phyloP scores from a whole-genome alignment of 2,113 vertebrate genomes.

The Anolis carolinensis region DNA sequence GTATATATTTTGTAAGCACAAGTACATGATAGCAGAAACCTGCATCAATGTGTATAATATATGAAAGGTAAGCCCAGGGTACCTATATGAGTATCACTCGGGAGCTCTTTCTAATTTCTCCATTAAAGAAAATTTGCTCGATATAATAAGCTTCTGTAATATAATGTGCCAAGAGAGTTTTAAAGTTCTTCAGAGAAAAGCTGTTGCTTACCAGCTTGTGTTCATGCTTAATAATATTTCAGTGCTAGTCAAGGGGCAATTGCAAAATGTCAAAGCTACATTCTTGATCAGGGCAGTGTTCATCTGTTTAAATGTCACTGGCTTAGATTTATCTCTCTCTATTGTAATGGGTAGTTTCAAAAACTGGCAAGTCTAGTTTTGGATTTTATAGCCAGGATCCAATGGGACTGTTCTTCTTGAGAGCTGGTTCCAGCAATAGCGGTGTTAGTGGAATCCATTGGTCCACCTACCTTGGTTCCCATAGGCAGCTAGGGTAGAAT shows the following conservation, averaged over 20 bases:
- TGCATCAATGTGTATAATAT: too few relatives aligned
- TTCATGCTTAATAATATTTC: not conserved
- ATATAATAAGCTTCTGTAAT: not conserved
- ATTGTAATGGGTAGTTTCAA: not conserved
- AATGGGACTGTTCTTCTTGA: too few relatives aligned
- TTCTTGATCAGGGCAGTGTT: not conserved
- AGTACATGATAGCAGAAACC: too few relatives aligned
- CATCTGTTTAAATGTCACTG: conserved; percentile 19
- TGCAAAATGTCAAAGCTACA: conserved; percentile 7
- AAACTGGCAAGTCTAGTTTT: not conserved
- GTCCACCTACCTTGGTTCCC: too few relatives aligned
- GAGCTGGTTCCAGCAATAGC: too few relatives aligned
- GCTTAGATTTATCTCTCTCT: not conserved
- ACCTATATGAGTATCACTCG: not conserved
- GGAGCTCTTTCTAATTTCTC: too few relatives aligned
- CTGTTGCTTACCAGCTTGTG: not conserved
- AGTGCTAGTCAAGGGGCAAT: not conserved
- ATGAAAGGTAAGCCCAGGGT: too few relatives aligned
- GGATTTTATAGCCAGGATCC: not conserved
- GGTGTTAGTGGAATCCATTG: too few relatives aligned
- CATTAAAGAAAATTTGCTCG: not conserved
- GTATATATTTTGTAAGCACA: too few relatives aligned
- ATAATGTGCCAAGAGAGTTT: not conserved
- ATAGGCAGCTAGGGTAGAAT: too few relatives aligned
- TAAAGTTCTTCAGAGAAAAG: not conserved